phyloP scores from a whole-genome alignment of 2,113 vertebrate genomes.

The Cranoglanis bouderius region DNA sequence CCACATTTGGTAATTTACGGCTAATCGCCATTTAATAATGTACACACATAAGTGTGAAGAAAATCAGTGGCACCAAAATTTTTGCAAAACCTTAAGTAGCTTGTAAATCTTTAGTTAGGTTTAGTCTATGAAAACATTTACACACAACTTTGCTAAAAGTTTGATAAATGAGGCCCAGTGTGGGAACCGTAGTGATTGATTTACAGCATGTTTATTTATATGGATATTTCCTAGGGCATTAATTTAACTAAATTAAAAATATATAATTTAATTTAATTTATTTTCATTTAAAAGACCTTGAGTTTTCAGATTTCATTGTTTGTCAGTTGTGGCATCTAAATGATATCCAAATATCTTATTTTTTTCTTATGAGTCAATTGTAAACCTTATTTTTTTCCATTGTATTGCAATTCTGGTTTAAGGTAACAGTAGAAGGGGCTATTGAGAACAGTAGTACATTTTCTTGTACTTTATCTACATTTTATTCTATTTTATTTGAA shows the following conservation, averaged over 20 bases:
- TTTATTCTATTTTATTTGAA: background rate
- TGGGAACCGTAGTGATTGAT: background rate
- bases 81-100: background rate
- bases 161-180: background rate
- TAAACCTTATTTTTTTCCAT: background rate
- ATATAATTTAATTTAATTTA: background rate
- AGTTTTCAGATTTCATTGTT: background rate
- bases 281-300: background rate
- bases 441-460: background rate
- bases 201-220: background rate
- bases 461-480: background rate
- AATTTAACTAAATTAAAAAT: background rate
- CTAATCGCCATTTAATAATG: background rate
- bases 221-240: background rate
- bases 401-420: background rate
- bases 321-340: background rate
- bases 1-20: background rate
- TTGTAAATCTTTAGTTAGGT: background rate
- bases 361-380: background rate
- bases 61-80: background rate
- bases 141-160: background rate
- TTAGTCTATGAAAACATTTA: background rate
- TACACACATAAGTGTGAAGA: background rate
- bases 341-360: background rate
- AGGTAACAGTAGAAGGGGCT: background rate